Conservation (phyloP, 1,140 invertebrate genomes). For the Sycophila sp. region DNA sequence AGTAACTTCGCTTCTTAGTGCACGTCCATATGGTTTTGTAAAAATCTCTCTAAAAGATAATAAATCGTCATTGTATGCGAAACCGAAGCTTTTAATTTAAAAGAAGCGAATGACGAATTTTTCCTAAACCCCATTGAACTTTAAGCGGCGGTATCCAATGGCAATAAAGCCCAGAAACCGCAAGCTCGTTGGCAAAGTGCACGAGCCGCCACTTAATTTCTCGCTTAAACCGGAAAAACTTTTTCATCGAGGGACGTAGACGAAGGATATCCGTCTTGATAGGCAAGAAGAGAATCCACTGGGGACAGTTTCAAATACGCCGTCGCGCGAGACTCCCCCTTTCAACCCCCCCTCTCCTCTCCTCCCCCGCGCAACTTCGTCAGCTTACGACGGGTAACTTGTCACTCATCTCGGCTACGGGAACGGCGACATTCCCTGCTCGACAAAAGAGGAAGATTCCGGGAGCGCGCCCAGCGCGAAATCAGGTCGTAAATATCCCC, state of each 20-base stretch:
- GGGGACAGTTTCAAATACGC: too few relatives aligned
- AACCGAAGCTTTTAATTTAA: too few relatives aligned
- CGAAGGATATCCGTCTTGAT: background rate
- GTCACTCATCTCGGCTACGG: conserved; percentile 21
- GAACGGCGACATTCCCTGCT: background rate
- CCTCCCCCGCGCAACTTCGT: conserved; percentile 16
- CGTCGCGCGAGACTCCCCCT: background rate
- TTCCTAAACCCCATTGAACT: too few relatives aligned
- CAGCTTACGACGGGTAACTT: conserved; percentile 24
- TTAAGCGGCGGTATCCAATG: too few relatives aligned
- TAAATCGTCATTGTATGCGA: too few relatives aligned
- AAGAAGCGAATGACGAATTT: too few relatives aligned
- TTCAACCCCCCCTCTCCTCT: conserved; percentile 7
- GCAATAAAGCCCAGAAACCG: too few relatives aligned
- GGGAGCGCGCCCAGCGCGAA: background rate
- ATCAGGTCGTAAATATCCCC: conserved; percentile 28
- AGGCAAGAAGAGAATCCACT: conserved; percentile 15
- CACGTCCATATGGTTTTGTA: too few relatives aligned
- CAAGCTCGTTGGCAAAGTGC: too few relatives aligned
- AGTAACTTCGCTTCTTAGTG: too few relatives aligned
- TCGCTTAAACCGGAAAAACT: background rate
- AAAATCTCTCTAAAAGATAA: too few relatives aligned
- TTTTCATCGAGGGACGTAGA: background rate
- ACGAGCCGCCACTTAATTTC: background rate
- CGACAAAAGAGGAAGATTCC: conserved; percentile 16